A percentile compares a stretch with the other conserved stretches of the same genome.
Conservation (phyloP, 2,113 vertebrate genomes). For the Anser brachyrhynchus region DNA sequence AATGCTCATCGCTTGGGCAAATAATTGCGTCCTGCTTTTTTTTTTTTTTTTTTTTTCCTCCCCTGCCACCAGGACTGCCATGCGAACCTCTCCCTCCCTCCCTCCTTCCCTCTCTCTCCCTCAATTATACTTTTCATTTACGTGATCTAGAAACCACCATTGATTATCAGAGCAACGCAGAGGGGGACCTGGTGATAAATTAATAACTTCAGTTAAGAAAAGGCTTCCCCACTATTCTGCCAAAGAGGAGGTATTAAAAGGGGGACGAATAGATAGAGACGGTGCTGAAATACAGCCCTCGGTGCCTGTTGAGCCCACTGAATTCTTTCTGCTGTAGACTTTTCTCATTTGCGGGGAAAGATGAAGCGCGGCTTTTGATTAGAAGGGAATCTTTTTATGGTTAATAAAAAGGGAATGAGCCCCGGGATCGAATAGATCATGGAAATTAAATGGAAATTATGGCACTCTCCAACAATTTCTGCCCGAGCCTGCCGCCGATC, state of each 20-base stretch:
- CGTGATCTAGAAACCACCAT: conserved; percentile 64
- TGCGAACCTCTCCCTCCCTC: not conserved
- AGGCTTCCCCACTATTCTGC: conserved; percentile 44
- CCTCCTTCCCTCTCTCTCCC: not conserved
- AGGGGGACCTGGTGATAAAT: conserved; percentile 68
- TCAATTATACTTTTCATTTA: conserved; percentile 75
- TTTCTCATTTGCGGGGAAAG: conserved; percentile 61
- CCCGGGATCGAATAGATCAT: conserved; percentile 53
- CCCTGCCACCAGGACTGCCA: conserved; percentile 47
- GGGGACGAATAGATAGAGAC: not conserved
- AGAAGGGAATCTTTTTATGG: conserved; percentile 65
- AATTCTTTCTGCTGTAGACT: conserved; percentile 49
- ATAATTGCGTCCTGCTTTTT: conserved; percentile 66
- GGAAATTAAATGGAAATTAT: conserved; percentile 70
- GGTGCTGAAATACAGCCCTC: not conserved
- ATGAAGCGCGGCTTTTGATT: conserved; percentile 68
- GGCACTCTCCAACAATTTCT: conserved; percentile 57
- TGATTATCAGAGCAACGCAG: conserved; percentile 73
- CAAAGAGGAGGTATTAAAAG: not conserved
- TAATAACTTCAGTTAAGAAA: conserved; percentile 65
- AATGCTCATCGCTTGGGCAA: conserved; percentile 57
- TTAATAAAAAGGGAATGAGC: conserved; percentile 46
- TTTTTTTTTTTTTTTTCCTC: conserved; percentile 1
- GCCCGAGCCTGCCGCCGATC: conserved; percentile 37
- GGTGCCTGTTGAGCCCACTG: conserved; percentile 66